Base-by-base conservation (phyloP, 2,797 vertebrate genomes). In the Capromys pilorides region DNA sequence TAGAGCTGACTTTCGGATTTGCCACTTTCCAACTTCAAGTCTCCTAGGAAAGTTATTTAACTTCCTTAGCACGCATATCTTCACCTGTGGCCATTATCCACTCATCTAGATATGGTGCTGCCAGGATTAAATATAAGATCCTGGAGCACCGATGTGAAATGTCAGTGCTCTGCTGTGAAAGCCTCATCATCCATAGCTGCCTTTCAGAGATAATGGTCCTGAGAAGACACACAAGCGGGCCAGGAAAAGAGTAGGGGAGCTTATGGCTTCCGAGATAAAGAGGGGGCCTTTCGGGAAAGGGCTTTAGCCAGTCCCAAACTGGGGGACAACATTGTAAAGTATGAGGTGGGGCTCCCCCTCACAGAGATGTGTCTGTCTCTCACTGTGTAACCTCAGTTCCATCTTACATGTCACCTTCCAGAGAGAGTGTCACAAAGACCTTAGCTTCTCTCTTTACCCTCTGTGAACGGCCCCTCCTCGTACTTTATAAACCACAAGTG, bases 141-240 rank as follows among this genome's bases (percentile, higher is more conserved):
- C 51, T 69, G 31, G 16, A 90, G 45, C 73, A 54, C 3, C 88
- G 73, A 67, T 16, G 54, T 28, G 71, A 89, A 95, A 62, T 16
- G 69, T 57, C 66, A 90, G 36, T 6, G 61, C 51, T 73, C n/a
- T 3, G 62, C 51, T 54, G 19, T 36, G 66, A 93, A 93, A 77
- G 57, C 54, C 79, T 85, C 62, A 59, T 51, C 57, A 91, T 66
- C 64, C 59, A 81, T n/a, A 39, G 62, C 2, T 39, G 39, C 41
- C 86, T 89, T 91, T 86, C 51, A 64, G 61, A 96, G 80, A 73
- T 64, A 91, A 71, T 54, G 41, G 16, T 90, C 75, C 83, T 26
- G 19, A 86, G 88, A 84, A 79, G 57, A 83, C 31, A 84, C 1
- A 92, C 8, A 57, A 33, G 33, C 90, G 59, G 19, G 28, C 59